These are phyloP conservation scores for Cetoscarus ocellatus DNA, from an alignment of 2,797 vertebrate genomes.

Conservation along the genomic window DNA sequence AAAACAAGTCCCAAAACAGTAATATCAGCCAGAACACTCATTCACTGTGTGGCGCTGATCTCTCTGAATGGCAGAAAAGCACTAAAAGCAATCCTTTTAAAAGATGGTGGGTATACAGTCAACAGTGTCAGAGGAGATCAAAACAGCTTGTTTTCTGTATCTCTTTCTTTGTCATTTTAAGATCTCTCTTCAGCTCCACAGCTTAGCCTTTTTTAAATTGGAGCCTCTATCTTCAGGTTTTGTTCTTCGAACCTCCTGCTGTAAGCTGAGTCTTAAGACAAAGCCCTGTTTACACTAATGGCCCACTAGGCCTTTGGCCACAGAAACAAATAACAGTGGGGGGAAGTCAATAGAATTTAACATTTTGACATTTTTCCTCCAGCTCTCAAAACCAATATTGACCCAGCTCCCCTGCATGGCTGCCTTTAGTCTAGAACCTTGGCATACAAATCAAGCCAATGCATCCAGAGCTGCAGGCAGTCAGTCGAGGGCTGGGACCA, in stretches of 20 bases:
- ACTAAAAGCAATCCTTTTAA: constrained; percentile 30
- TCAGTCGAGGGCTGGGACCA: constrained; percentile 82
- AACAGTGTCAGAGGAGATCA: constrained; percentile 44
- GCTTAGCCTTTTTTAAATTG: constrained; percentile 76
- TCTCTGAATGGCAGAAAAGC: constrained; percentile 36
- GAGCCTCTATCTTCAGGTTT: constrained; percentile 81
- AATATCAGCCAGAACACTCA: constrained; percentile 4
- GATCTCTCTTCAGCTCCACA: constrained; percentile 67
- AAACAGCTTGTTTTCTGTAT: constrained; percentile 66
- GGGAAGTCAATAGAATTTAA: constrained; percentile 86
- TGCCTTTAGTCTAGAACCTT: constrained; percentile 85
- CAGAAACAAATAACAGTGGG: constrained; percentile 86
- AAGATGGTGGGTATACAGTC: constrained; percentile 23
- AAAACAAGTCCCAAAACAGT: constrained; percentile 1
- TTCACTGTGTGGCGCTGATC: background rate
- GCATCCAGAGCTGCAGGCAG: constrained; percentile 84
- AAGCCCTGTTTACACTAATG: constrained; percentile 90
- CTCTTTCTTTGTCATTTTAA: constrained; percentile 74
- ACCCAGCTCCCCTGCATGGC: constrained; percentile 84
- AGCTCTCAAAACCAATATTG: constrained; percentile 90
- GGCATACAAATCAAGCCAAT: constrained; percentile 86
- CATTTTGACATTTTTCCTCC: constrained; percentile 88
- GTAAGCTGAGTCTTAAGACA: constrained; percentile 85
- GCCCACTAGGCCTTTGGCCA: constrained; percentile 83
- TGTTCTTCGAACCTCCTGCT: constrained; percentile 82